These are phyloP conservation scores for Patiria miniata DNA, from an alignment of 35 echinoderm and acorn worm species.

Conservation along the genomic window DNA sequence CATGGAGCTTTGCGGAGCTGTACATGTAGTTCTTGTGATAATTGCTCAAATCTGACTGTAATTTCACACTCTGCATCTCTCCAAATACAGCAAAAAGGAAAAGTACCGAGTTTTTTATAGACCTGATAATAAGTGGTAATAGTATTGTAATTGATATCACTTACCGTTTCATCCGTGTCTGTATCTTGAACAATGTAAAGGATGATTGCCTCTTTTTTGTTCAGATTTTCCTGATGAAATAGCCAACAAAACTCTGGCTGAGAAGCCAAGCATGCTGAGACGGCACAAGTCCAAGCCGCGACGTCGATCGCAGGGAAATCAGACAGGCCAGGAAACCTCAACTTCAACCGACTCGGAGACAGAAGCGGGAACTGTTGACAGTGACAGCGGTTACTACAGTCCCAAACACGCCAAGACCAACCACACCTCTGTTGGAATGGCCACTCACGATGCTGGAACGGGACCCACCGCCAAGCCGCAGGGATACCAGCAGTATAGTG, in stretches of 20 bases:
- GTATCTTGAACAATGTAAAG: too few species aligned
- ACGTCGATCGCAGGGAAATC: conserved; percentile 83
- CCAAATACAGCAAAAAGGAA: too few species aligned
- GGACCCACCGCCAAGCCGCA: conserved; percentile 14
- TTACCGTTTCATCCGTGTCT: too few species aligned
- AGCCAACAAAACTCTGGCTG: conserved; percentile 84
- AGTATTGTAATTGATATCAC: too few species aligned
- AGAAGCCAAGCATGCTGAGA: conserved; percentile 59
- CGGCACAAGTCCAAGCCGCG: conserved; percentile 48
- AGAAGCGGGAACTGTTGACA: conserved; percentile 66
- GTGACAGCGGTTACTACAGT: conserved; percentile 97
- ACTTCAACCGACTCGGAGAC: conserved; percentile 82
- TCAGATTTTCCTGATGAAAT: conserved; percentile 95
- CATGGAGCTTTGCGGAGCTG: too few species aligned
- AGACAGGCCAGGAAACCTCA: conserved; percentile 69
- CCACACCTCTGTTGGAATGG: conserved; percentile 18
- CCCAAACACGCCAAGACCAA: conserved; percentile 64
- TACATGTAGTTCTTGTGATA: too few species aligned
- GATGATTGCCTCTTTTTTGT: conserved; percentile 2
- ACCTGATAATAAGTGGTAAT: too few species aligned
- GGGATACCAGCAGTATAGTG: conserved; percentile 21
- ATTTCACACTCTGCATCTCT: too few species aligned
- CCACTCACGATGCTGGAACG: conserved; percentile 49
- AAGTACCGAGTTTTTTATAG: too few species aligned
- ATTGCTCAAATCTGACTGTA: too few species aligned